phyloP scores from a whole-genome alignment of 2,888 invertebrate genomes.

The Phyto melanocephala region DNA sequence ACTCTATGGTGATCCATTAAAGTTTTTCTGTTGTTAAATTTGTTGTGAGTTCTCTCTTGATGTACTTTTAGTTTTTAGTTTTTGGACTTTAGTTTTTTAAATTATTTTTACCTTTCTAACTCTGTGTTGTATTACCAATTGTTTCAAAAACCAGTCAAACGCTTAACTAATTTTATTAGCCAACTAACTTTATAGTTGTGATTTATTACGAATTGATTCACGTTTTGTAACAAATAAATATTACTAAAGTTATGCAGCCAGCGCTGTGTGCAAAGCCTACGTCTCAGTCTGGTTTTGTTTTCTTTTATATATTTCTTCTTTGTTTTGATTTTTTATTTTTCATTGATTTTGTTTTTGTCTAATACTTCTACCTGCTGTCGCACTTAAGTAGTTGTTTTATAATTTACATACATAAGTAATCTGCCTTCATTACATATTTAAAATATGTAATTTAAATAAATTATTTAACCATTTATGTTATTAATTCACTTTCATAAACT shows the following conservation, averaged over 20 bases:
- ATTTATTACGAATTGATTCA: not conserved
- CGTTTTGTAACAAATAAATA: constrained; percentile 40
- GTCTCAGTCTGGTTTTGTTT: not conserved
- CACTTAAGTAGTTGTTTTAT: not conserved
- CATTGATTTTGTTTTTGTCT: constrained; percentile 51
- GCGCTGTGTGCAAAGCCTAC: constrained; percentile 7
- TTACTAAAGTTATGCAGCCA: constrained; percentile 37
- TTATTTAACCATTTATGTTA: too few species aligned
- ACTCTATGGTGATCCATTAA: constrained; percentile 43
- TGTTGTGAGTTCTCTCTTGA: not conserved
- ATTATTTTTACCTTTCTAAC: constrained; percentile 14
- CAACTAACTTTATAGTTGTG: constrained; percentile 11
- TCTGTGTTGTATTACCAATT: constrained; percentile 1
- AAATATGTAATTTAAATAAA: too few species aligned
- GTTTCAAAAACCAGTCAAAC: not conserved
- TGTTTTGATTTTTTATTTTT: not conserved
- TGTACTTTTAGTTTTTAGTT: not conserved
- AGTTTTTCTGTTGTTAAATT: constrained; percentile 14
- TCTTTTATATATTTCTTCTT: not conserved
- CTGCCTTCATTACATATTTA: too few species aligned
- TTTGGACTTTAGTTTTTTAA: not conserved
- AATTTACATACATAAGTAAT: too few species aligned
- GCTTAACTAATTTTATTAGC: not conserved
- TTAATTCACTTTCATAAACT: too few species aligned
- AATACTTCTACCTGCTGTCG: constrained; percentile 3